These are phyloP conservation scores for Melanerpes aurifrons DNA, from an alignment of 2,113 vertebrate genomes.

Conservation along the genomic window DNA sequence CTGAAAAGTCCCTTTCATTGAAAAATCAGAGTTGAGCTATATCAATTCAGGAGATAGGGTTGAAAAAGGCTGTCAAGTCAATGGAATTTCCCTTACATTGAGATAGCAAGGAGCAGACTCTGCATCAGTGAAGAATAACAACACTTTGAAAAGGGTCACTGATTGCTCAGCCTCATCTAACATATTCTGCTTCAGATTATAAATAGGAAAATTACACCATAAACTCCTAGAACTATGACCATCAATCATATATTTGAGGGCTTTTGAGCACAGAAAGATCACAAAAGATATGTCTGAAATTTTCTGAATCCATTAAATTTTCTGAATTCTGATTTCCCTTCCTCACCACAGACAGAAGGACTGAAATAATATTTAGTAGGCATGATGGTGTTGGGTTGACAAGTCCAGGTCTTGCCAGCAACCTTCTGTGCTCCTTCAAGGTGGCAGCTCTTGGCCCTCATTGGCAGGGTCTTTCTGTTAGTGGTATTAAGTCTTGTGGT, in stretches of 20 bases:
- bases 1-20: not conserved
- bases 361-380: not conserved
- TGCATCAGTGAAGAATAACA: not conserved
- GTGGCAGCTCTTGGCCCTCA: fast-evolving
- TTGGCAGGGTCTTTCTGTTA: not conserved
- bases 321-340: not conserved
- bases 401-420: not conserved
- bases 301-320: not conserved
- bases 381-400: too few relatives aligned
- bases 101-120: not conserved
- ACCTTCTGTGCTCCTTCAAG: too few relatives aligned
- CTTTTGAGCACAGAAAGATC: not conserved
- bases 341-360: not conserved
- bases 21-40: not conserved
- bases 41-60: not conserved
- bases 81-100: not conserved
- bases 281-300: not conserved
- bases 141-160: not conserved
- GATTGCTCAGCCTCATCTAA: not conserved
- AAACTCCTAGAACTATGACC: not conserved
- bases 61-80: not conserved
- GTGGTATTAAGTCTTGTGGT: not conserved
- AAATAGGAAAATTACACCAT: not conserved
- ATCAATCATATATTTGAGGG: not conserved
- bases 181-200: not conserved